These are phyloP conservation scores for Chlorocebus sabaeus DNA, from an alignment of 2,113 vertebrate genomes.

Conservation along the genomic window DNA sequence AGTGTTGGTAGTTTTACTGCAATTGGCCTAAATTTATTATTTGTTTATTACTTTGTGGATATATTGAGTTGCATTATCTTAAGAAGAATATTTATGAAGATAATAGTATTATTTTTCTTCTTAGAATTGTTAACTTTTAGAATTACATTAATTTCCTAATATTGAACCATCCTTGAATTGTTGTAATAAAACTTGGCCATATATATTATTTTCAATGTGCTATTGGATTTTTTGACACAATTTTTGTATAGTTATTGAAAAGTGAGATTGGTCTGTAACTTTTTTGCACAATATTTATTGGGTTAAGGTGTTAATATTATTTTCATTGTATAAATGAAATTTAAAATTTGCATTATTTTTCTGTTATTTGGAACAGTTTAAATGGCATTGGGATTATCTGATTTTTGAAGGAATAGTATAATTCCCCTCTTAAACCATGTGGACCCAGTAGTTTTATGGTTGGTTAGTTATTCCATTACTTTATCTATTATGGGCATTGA, in stretches of 20 bases:
- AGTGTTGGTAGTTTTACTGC: neutral
- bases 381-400: neutral
- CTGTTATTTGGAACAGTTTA: neutral
- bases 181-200: neutral
- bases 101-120: neutral
- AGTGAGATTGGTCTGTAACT: neutral
- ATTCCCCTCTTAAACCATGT: neutral
- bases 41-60: neutral
- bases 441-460: neutral
- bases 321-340: neutral
- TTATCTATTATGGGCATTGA: neutral
- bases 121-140: neutral
- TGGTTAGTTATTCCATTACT: neutral
- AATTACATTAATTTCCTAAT: slow-evolving; percentile 28
- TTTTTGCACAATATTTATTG: neutral
- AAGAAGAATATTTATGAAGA: neutral
- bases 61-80: neutral
- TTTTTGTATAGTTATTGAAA: neutral
- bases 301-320: neutral
- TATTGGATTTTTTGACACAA: neutral
- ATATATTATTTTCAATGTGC: neutral
- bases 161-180: slow-evolving; percentile 55
- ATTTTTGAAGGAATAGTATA: neutral
- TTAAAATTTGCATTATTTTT: neutral
- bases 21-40: neutral